phyloP scores from a whole-genome alignment of 2,113 vertebrate genomes.

The Pseudorasbora parva region DNA sequence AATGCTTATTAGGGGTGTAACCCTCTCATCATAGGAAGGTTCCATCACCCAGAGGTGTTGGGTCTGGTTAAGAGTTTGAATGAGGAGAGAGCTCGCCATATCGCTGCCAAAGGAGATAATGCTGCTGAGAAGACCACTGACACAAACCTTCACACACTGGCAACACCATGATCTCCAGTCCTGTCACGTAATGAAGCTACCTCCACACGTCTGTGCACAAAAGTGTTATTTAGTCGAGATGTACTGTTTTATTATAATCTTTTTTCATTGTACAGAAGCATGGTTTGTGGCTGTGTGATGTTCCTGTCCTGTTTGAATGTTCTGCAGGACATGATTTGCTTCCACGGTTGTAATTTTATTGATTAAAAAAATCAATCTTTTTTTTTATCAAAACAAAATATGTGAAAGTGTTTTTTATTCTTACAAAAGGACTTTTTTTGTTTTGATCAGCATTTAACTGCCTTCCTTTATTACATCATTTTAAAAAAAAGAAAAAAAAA shows the following conservation, averaged over 20 bases:
- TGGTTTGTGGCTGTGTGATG: neutral
- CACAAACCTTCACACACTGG: neutral
- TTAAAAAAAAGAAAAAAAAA: neutral
- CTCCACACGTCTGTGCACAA: neutral
- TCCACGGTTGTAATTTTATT: constrained; percentile 22
- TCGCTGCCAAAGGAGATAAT: constrained; percentile 51
- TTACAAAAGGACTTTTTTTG: neutral
- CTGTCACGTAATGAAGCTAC: neutral
- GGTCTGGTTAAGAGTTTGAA: constrained; percentile 85
- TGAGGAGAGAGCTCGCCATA: constrained; percentile 77
- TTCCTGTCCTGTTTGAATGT: neutral
- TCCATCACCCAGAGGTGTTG: constrained; percentile 90
- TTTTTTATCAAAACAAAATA: neutral
- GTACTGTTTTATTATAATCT: neutral
- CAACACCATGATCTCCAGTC: constrained; percentile 47
- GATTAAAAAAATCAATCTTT: neutral
- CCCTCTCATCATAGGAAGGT: constrained; percentile 85
- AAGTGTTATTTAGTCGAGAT: neutral
- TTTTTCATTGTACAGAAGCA: neutral
- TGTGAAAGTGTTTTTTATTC: neutral
- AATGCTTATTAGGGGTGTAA: neutral
- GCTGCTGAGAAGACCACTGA: constrained; percentile 17
- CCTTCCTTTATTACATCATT: neutral
- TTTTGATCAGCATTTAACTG: neutral
- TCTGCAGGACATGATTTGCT: neutral